Base-by-base conservation (phyloP, 1,140 invertebrate genomes). In the Ceratina japonica region DNA sequence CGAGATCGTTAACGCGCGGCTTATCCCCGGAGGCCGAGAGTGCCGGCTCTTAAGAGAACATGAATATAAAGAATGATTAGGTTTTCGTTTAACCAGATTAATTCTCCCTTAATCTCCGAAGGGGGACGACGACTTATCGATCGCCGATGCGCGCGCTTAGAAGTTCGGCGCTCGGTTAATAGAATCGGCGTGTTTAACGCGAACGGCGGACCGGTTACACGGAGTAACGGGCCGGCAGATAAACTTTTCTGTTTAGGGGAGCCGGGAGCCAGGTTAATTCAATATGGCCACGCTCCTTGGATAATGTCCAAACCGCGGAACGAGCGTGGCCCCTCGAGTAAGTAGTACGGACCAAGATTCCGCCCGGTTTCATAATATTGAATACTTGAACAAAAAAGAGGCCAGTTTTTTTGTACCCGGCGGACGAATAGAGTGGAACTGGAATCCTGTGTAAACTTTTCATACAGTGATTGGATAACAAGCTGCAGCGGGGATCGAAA, bases 381-480 rank as follows among this genome's bases (percentile, higher is more conserved):
- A 27, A 44, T 66, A 51, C 37, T 44, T 44, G 1, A 44, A 44
- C 3, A 10, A 44, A 44, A 79, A 82, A 78, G 80, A 65, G 69
- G 52, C 75, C 64, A 75, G 75, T 83, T 37, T 58, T 10, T 44
- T 8, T n/a, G n/a, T n/a, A 8, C 37, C 3, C 37, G 10, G 5
- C 37, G 37, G 37, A 44, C 10, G 10, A 44, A 44, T 44, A 44
- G 37, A 44, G 10, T 44, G 37, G 37, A 75, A 54, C 31, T 59
- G 69, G 83, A 69, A 81, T 80, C 59, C 78, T 51, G 69, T 20
- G 69, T 79, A 70, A 84, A 85, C 83, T 75, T 49, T 37, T 75
- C 71, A 51, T 56, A 37, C 58, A 86, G 79, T 72, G 87, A 87
- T 88, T 84, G 79, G 83, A 75, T 87, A 87, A 88, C 82, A 85